These are phyloP conservation scores for Germaria angustata DNA, from an alignment of 2,888 invertebrate genomes.

Conservation along the genomic window DNA sequence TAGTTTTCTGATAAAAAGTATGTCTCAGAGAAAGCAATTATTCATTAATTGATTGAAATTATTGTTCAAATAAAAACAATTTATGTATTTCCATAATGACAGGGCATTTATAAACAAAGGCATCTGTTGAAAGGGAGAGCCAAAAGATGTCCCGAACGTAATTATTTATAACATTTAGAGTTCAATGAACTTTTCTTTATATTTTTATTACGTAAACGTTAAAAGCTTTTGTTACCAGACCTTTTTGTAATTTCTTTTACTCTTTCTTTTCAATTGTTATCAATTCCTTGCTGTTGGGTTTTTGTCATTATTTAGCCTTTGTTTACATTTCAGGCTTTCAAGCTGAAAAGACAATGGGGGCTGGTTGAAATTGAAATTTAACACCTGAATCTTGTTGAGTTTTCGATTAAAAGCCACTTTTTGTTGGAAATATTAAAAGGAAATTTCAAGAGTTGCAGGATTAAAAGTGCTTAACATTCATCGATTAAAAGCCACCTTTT, in stretches of 20 bases:
- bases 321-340: constrained; percentile 28
- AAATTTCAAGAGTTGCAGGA: not conserved
- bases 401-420: not conserved
- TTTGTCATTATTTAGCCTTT: constrained; percentile 33
- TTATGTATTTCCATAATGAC: too few relatives aligned
- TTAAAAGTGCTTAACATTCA: not conserved
- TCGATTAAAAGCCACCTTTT: not conserved
- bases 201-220: not conserved
- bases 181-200: constrained; percentile 25
- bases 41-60: too few relatives aligned
- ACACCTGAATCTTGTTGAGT: constrained; percentile 13
- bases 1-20: too few relatives aligned
- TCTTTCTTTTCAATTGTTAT: constrained; percentile 3
- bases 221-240: not conserved
- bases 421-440: not conserved
- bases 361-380: constrained; percentile 28
- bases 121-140: not conserved
- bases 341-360: constrained; percentile 25
- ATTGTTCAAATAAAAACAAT: too few relatives aligned
- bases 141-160: not conserved
- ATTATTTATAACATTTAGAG: not conserved
- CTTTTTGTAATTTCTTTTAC: not conserved
- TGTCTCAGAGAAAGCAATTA: too few relatives aligned
- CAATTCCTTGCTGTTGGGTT: not conserved
- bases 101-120: too few relatives aligned